phyloP scores from a whole-genome alignment of 2,113 vertebrate species.

The Mohoua ochrocephala region DNA sequence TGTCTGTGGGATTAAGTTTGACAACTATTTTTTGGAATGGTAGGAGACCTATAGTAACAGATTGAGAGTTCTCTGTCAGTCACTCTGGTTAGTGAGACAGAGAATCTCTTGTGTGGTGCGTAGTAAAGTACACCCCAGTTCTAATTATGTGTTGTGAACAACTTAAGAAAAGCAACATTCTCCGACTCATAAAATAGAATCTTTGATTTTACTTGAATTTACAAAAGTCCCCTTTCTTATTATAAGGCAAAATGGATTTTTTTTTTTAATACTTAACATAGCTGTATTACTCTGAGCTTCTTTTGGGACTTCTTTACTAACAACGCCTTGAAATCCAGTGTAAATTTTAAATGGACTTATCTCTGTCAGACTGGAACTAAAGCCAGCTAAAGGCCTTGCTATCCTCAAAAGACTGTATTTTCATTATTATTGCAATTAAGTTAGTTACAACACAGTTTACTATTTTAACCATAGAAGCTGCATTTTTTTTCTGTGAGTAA shows the following conservation, averaged over 20 bases:
- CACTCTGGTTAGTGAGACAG: background rate
- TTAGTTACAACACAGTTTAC: slow-evolving; percentile 21
- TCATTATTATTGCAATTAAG: background rate
- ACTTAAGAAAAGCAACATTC: slow-evolving; percentile 56
- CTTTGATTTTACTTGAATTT: slow-evolving; percentile 51
- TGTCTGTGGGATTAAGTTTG: background rate
- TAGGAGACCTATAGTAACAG: background rate
- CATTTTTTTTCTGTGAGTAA: background rate
- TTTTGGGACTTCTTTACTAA: background rate
- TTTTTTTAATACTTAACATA: background rate
- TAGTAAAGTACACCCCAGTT: background rate
- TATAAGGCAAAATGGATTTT: background rate
- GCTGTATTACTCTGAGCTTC: background rate
- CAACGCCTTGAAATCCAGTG: background rate
- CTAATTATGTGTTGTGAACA: slow-evolving; percentile 12
- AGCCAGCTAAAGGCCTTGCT: background rate
- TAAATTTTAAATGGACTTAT: slow-evolving; percentile 9
- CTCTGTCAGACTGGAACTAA: background rate
- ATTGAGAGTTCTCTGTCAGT: background rate
- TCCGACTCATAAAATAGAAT: slow-evolving; percentile 21
- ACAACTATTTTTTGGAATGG: background rate
- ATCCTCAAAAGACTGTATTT: background rate
- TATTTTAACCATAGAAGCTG: background rate
- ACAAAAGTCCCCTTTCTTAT: slow-evolving; percentile 22
- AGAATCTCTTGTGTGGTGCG: background rate